Evolutionary conservation across 2,797 vertebrate genomes (phyloP), one percentile per base, ranked within the genome.

Genomic region (Epinephelus coioides): DNA sequence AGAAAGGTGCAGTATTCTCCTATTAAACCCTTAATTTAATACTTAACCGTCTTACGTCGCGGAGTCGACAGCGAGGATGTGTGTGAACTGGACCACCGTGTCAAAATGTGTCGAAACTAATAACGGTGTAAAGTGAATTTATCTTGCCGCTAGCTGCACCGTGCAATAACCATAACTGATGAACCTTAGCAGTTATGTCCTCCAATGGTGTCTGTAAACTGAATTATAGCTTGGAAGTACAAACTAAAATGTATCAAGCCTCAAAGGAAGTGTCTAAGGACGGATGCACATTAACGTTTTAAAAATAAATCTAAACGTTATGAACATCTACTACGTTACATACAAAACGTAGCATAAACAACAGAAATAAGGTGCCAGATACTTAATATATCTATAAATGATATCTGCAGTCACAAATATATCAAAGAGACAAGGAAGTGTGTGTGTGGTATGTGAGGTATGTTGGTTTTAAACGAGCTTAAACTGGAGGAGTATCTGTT

Each of bases 1-100:
- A 91, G 21, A 93, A 91, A 91, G 95, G 96, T 96, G 84, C 9
- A 43, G 11, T 43, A 43, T 43, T 86, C 44, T 47, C n/a, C 15
- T 63, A 10, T 69, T 74, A 23, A 14, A 47, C 40, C 11, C 43
- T 12, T 6, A 55, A 30, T 38, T 56, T 1, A 53, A 51, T 54
- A 12, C 43, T 43, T 40, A 11, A 0, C 27, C 14, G 3, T 61
- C 1, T 51, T 4, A 15, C 27, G 3, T 34, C 5, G 9, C 23
- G 5, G 49, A n/a, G 54, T 54, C 1, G 9, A 3, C 5, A n/a
- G 12, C 2, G 4, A 25, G 23, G 18, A 18, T 0, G 21, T 12
- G 15, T 10, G 55, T 30, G 47, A 56, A 49, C 40, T 19, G 14
- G 18, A 19, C 12, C 47, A 25, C n/a, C 4, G 27, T 4, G 27